phyloP scores from a whole-genome alignment of 2,113 vertebrate species.

The Polypterus bichir region DNA sequence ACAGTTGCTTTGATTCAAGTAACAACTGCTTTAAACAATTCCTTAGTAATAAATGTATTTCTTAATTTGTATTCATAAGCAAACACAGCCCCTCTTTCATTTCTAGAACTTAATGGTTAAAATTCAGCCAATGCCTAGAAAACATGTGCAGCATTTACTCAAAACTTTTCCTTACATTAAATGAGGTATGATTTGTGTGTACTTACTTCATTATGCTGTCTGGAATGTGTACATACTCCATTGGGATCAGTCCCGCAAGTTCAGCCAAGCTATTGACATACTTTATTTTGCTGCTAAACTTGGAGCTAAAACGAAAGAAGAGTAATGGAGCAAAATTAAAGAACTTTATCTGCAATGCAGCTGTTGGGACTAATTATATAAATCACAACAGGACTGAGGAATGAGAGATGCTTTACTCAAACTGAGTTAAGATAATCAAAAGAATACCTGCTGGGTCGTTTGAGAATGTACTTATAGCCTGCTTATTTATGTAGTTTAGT shows the following conservation, averaged over 20 bases:
- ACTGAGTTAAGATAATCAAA: not conserved
- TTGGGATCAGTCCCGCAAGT: constrained; percentile 78
- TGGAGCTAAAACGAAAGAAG: constrained; percentile 57
- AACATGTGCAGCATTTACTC: too few species aligned
- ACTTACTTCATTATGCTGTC: constrained; percentile 92
- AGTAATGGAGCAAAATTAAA: not conserved
- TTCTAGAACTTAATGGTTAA: too few species aligned
- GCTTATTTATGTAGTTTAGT: not conserved
- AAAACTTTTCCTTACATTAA: too few species aligned
- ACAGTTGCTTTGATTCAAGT: too few species aligned
- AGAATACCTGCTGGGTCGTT: not conserved
- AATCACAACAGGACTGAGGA: not conserved
- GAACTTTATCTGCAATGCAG: not conserved
- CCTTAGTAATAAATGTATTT: too few species aligned
- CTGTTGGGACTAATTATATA: not conserved
- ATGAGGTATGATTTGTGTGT: too few species aligned
- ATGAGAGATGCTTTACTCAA: too few species aligned
- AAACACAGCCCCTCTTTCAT: too few species aligned
- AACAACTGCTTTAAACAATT: too few species aligned
- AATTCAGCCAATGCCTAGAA: too few species aligned
- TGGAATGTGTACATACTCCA: constrained; percentile 87
- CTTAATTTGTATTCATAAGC: too few species aligned
- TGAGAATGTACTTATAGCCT: not conserved
- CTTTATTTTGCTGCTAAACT: constrained; percentile 96
- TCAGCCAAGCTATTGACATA: constrained; percentile 78